These are phyloP conservation scores for Mellilla xanthometata DNA, from an alignment of 2,888 invertebrate species.

Conservation along the genomic window DNA sequence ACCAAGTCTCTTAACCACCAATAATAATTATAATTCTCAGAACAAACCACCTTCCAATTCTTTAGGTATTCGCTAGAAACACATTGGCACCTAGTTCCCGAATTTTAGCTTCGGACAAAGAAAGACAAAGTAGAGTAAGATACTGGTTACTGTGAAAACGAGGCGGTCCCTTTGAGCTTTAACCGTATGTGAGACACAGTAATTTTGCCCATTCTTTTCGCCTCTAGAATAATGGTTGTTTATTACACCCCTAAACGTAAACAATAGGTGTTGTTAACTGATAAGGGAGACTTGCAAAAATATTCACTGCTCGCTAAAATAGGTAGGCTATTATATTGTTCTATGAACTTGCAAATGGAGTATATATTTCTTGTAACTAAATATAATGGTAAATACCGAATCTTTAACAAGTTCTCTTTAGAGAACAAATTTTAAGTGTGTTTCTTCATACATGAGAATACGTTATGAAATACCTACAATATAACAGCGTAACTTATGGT, in stretches of 20 bases:
- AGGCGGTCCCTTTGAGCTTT: constrained; percentile 44
- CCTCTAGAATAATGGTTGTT: constrained; percentile 17
- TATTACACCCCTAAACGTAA: constrained; percentile 27
- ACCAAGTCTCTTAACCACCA: too few relatives aligned
- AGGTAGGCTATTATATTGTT: constrained; percentile 10
- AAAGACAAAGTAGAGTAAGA: constrained; percentile 15
- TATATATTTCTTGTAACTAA: background rate
- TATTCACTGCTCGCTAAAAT: constrained; percentile 20
- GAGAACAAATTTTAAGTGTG: too few relatives aligned
- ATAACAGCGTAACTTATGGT: too few relatives aligned
- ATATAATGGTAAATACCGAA: too few relatives aligned
- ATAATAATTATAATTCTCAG: too few relatives aligned
- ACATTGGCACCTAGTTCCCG: constrained; percentile 18
- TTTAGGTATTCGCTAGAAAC: constrained; percentile 27
- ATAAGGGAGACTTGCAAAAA: constrained; percentile 38
- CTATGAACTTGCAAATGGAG: constrained; percentile 18
- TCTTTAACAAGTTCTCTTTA: too few relatives aligned
- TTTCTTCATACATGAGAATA: too few relatives aligned
- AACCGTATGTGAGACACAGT: constrained; percentile 56
- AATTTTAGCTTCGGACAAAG: constrained; percentile 15
- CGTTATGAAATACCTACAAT: too few relatives aligned
- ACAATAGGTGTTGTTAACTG: constrained; percentile 50
- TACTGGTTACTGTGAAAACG: constrained; percentile 33
- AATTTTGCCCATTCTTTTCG: background rate
- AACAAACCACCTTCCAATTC: background rate